A percentile compares a stretch with the other conserved stretches of the same genome.
Evolutionary conservation across 1,140 invertebrate genomes (phyloP).

Genomic region (Ips typographus): DNA sequence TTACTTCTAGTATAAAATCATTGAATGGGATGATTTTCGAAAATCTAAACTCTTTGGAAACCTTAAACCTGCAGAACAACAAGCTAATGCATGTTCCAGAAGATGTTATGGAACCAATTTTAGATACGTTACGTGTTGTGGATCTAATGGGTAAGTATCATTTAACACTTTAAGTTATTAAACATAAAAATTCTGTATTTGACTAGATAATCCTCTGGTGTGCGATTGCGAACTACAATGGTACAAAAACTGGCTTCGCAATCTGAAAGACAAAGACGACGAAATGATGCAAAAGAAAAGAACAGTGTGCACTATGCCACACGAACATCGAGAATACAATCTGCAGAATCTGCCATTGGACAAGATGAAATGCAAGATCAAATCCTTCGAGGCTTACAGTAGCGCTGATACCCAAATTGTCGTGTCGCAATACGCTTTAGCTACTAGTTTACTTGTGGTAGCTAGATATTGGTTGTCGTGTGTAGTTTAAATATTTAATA

Average conservation of each 20-base stretch:
- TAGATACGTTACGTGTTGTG: conserved; percentile 80
- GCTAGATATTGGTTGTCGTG: conserved; percentile 27
- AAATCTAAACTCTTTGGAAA: conserved; percentile 85
- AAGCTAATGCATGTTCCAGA: conserved; percentile 77
- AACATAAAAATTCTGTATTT: conserved; percentile 10
- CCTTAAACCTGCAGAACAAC: conserved; percentile 84
- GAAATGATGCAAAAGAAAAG: conserved; percentile 84
- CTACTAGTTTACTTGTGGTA: conserved; percentile 31
- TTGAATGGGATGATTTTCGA: conserved; percentile 79
- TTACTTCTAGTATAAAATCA: conserved; percentile 69
- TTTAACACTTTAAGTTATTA: background rate
- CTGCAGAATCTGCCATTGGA: conserved; percentile 77
- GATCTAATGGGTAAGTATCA: conserved; percentile 80
- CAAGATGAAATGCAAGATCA: conserved; percentile 75
- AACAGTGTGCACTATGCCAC: conserved; percentile 73
- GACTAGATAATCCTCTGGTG: conserved; percentile 80
- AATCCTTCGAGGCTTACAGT: conserved; percentile 53
- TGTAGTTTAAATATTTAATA: conserved; percentile 23
- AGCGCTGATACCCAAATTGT: conserved; percentile 11
- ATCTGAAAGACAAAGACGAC: conserved; percentile 74
- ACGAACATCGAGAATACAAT: conserved; percentile 76
- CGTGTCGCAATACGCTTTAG: background rate
- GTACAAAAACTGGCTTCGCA: conserved; percentile 79
- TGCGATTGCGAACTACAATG: conserved; percentile 86
- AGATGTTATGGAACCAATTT: conserved; percentile 84